These are phyloP conservation scores for Xenops minutus DNA, from an alignment of 2,797 vertebrate genomes.

Conservation along the genomic window DNA sequence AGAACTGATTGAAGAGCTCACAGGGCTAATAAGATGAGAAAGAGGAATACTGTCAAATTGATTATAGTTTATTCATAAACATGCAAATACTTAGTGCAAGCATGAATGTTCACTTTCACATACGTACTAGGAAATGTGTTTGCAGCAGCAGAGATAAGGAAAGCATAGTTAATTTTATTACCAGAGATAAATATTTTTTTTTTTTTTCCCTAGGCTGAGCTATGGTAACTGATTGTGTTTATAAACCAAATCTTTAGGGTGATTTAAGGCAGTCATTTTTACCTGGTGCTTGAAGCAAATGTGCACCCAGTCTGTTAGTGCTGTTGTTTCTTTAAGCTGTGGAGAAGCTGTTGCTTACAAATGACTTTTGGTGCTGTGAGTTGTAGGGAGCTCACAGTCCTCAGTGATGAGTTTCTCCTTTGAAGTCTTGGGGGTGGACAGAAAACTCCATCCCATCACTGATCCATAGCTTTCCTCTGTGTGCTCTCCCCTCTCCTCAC, in stretches of 20 bases:
- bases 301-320: not conserved
- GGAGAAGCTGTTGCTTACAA: not conserved
- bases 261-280: not conserved
- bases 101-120: not conserved
- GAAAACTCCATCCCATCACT: not conserved
- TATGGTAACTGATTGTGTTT: not conserved
- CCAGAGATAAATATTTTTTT: not conserved
- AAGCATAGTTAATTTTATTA: not conserved
- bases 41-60: not conserved
- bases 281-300: not conserved
- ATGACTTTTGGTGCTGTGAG: not conserved
- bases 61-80: not conserved
- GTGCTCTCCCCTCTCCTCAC: not conserved
- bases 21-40: not conserved
- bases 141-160: not conserved
- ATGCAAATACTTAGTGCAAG: not conserved
- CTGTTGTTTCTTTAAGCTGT: not conserved
- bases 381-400: not conserved
- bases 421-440: not conserved
- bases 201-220: not conserved
- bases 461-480: not conserved
- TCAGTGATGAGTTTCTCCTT: not conserved
- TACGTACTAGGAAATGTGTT: not conserved
- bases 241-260: not conserved
- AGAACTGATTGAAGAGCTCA: not conserved